Evolutionary conservation across 1,140 invertebrate species (phyloP).

Genomic region (Eurosta solidaginis): DNA sequence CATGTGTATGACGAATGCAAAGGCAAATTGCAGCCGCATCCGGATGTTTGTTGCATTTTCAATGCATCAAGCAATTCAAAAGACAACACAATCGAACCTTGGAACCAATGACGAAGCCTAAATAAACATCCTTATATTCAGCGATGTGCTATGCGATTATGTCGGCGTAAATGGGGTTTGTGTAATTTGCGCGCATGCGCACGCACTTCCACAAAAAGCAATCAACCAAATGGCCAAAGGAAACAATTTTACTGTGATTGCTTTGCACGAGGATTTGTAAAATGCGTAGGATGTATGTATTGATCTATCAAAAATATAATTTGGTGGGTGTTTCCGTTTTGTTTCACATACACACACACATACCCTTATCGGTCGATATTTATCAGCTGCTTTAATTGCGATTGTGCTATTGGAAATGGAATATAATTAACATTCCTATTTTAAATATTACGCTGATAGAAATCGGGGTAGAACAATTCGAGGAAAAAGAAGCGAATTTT

Average conservation of each 20-base stretch:
- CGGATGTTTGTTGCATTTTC: neutral
- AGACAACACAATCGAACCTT: neutral
- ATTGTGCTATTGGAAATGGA: neutral
- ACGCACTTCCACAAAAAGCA: neutral
- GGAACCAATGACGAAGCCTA: neutral
- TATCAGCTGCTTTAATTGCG: neutral
- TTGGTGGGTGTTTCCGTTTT: neutral
- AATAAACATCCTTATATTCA: neutral
- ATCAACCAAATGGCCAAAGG: neutral
- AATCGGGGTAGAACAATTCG: neutral
- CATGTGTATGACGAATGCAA: neutral
- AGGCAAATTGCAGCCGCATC: slow-evolving; percentile 1
- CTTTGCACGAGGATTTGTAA: neutral
- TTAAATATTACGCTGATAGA: neutral
- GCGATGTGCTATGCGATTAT: neutral
- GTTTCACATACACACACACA: neutral
- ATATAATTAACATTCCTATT: neutral
- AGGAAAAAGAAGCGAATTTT: neutral
- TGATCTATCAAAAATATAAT: neutral
- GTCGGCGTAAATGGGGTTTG: neutral
- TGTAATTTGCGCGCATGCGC: neutral
- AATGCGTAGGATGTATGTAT: no score
- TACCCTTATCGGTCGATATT: neutral
- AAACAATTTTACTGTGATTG: neutral
- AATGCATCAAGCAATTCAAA: neutral